Base-by-base conservation (phyloP, 2,888 invertebrate species). In the Agonopterix arenella region DNA sequence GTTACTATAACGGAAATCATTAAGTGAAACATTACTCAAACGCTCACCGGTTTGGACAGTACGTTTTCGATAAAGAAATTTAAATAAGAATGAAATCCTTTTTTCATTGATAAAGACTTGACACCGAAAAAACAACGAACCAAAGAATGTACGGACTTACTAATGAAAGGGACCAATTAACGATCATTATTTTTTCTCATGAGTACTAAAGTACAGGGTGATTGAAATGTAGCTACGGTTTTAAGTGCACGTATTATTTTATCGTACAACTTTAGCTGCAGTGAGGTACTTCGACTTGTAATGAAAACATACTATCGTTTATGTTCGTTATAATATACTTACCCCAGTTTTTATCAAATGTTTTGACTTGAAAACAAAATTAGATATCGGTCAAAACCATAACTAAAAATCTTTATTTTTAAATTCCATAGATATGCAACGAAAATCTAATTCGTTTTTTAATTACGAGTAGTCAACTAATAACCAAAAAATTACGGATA, bases 131-230 rank as follows among this genome's bases (percentile, higher is more conserved):
- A 88, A 85, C 76, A 76, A 82, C 70, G 73, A 76, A 63, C 56
- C 54, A 56, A 71, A 70, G 85, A 88, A 89, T 88, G 88, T 84
- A 76, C 76, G 67, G 79, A 73, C 75, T 80, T 83, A 86, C 86
- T 89, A 89, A 89, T 88, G 86, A 89, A 89, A 84, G 89, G 84
- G 73, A 77, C 84, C 89, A 88, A 89, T 89, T 89, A 89, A 88
- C 80, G 82, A 76, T 80, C 77, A 82, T 85, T 79, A 83, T 88
- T 86, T 86, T 86, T 88, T 83, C 81, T 79, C 77, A 76, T 76
- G 72, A 72, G 73, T 76, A 73, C 69, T 70, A 66, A 52, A 54
- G 65, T 81, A 85, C 80, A 82, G 83, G 76, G 49, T 58, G 80
- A 60, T 66, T 48, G 11, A n/a, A n/a, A 40, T 40, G 40, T 40